Conservation (phyloP, 23 tunicate species). For the Botrylloides violaceus region DNA sequence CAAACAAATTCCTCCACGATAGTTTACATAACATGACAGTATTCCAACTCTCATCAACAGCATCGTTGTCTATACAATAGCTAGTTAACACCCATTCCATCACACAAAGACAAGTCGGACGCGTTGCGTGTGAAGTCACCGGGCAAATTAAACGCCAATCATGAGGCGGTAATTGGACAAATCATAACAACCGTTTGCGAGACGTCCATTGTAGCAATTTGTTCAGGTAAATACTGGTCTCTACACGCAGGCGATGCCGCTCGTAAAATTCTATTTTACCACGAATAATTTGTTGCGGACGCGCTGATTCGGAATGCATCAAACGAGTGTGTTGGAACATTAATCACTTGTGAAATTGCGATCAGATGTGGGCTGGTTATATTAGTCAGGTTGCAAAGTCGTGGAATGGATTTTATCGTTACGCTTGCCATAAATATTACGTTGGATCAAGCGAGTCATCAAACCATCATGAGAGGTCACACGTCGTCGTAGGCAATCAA, state of each 20-base stretch:
- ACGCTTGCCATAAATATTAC: no score
- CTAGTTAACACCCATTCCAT: no score
- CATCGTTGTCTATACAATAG: no score
- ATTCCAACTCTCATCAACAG: no score
- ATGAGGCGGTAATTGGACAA: conserved; percentile 10
- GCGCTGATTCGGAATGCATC: not conserved
- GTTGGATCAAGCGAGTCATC: no score
- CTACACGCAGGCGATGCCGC: not conserved
- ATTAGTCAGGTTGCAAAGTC: not conserved
- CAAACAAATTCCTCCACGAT: no score
- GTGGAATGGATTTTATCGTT: no score
- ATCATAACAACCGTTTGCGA: not conserved
- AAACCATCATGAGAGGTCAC: no score
- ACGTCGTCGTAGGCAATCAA: no score
- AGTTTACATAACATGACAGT: no score
- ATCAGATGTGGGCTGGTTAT: not conserved
- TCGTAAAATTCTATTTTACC: not conserved
- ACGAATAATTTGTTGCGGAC: not conserved
- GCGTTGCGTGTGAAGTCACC: conserved; percentile 7
- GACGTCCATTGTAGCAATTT: not conserved
- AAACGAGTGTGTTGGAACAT: not conserved
- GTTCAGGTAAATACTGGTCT: not conserved
- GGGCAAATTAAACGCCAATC: conserved; percentile 8
- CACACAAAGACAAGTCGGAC: no score
- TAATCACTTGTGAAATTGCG: not conserved